Evolutionary conservation across 2,797 vertebrate genomes (phyloP).

Genomic region (Sebastes reedi): DNA sequence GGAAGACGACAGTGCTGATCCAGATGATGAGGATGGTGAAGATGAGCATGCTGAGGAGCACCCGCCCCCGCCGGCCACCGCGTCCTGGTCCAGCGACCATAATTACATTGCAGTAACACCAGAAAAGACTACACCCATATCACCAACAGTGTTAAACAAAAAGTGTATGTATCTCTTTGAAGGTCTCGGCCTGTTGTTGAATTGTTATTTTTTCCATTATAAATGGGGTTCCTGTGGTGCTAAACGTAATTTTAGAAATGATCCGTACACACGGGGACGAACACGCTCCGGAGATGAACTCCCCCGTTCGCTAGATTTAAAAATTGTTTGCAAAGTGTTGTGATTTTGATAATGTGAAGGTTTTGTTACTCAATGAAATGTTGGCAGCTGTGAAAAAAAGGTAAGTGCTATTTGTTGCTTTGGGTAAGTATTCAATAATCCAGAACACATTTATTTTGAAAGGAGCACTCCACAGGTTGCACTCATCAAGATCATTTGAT

Average conservation of each 20-base stretch:
- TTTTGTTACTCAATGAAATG: constrained; percentile 52
- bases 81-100: constrained; percentile 99
- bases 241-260: constrained; percentile 41
- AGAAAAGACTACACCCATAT: constrained; percentile 96
- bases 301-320: constrained; percentile 29
- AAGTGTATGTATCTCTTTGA: constrained; percentile 98
- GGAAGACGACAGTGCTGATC: constrained; percentile 70
- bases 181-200: constrained; percentile 73
- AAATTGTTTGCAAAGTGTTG: constrained; percentile 45
- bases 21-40: constrained; percentile 73
- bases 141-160: constrained; percentile 97
- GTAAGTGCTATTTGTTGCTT: constrained; percentile 70
- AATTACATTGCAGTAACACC: constrained; percentile 99
- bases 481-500: not conserved
- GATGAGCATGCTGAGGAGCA: constrained; percentile 81
- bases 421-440: constrained; percentile 70
- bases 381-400: constrained; percentile 58
- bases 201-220: constrained; percentile 40
- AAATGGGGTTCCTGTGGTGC: constrained; percentile 57
- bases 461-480: constrained; percentile 21
- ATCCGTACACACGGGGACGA: constrained; percentile 29
- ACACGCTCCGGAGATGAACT: constrained; percentile 35
- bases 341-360: constrained; percentile 44
- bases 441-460: constrained; percentile 9
- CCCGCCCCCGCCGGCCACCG: constrained; percentile 83